Evolutionary conservation across 2,113 vertebrate species (phyloP), one percentile per base, ranked within the genome.

Genomic region (Callorhinus ursinus): DNA sequence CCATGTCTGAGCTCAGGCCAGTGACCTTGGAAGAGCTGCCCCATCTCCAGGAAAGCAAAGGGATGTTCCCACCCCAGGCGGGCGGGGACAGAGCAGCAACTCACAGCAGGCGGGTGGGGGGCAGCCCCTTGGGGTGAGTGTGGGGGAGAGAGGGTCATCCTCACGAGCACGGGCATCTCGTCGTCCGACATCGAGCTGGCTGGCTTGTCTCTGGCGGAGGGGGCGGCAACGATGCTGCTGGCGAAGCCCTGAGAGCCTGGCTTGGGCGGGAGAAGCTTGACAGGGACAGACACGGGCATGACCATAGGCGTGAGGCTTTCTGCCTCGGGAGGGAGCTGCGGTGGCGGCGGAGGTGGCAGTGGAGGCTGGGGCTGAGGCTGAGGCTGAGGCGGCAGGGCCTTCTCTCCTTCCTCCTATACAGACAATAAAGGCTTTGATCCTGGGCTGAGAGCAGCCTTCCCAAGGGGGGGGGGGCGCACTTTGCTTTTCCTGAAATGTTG

Each of bases 251-350:
- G 98, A 42, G 98, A 98, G 98, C 98, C 98, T 98, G 99, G 98
- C 98, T 98, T 98, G 33, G 99, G 98, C 16, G 98, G 98, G 97
- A 98, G 98, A 98, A 99, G 99, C 99, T 99, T 99, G 98, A 99
- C 99, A 98, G 99, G 99, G 98, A 99, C 99, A 99, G 99, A 99
- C 97, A 99, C 99, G 83, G 99, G 99, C 98, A 99, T 99, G 98
- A 99, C 98, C 99, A 99, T 99, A 97, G 99, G 99, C 15, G 98
- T 98, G 93, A 98, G 98, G 98, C 98, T 98, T 97, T 99, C 98
- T 92, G 98, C 98, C 98, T 99, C 99, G 96, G 98, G 98, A 97
- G 98, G 94, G 98, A 98, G 98, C 96, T 97, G 98, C 85, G 90
- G 95, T 18, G 59, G 98, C 69, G 98, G 98, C 97, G 85, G 97